phyloP scores from a whole-genome alignment of 1,140 invertebrate species.

The Saccostrea cuccullata region DNA sequence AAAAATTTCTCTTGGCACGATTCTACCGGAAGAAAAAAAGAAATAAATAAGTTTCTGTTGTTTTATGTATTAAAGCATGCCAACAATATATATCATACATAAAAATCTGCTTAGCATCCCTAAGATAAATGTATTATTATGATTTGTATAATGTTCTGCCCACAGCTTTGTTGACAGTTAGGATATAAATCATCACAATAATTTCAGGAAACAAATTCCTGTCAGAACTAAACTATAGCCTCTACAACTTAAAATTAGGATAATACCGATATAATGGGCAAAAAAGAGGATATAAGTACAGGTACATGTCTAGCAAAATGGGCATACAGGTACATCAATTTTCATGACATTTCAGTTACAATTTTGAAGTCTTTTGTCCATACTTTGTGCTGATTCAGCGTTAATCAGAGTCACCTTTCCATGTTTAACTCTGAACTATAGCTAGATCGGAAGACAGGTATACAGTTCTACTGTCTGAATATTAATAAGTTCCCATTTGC shows the following conservation, averaged over 20 bases:
- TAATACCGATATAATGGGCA: too few relatives aligned
- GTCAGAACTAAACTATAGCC: not conserved
- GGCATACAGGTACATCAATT: too few relatives aligned
- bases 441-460: too few relatives aligned
- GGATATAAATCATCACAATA: not conserved
- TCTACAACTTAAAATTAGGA: not conserved
- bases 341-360: too few relatives aligned
- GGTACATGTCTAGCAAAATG: too few relatives aligned
- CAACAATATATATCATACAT: not conserved
- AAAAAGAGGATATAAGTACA: too few relatives aligned
- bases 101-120: not conserved
- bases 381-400: too few relatives aligned
- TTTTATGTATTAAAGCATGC: not conserved
- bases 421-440: too few relatives aligned
- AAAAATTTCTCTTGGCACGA: conserved; percentile 86
- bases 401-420: too few relatives aligned
- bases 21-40: conserved; percentile 59
- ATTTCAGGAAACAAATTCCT: not conserved
- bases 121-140: conserved; percentile 27
- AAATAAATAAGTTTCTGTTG: not conserved
- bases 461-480: too few relatives aligned
- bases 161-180: conserved; percentile 6
- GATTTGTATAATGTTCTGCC: conserved; percentile 20
- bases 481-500: too few relatives aligned
- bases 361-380: too few relatives aligned